Base-by-base conservation (phyloP, 2,113 vertebrate species). In the Anolis sagrei region DNA sequence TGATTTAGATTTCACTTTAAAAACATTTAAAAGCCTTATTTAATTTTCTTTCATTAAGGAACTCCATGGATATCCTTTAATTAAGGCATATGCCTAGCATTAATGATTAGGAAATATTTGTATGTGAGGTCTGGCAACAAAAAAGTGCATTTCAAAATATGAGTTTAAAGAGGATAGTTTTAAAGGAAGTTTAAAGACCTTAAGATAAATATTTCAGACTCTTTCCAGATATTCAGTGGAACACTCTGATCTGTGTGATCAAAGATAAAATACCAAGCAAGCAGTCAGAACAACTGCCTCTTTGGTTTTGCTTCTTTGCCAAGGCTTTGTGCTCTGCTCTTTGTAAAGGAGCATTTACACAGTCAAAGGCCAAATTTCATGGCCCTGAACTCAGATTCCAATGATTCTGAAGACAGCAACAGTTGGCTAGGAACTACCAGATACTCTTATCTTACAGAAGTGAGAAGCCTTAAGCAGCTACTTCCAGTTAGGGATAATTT, bases 1-100 rank as follows among this genome's bases (percentile, higher is more conserved):
- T 90, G 78, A 94, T 94, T 93, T 93, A 91, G 93, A 94, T 93
- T 94, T 68, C 69, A 92, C 62, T 78, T 79, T 44, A 19, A 94
- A 95, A 95, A 94, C 95, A 93, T 91, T 91, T 92, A 92, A 94
- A 95, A 92, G 69, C 19, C 69, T 80, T 74, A 91, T 82, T 64
- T 93, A 87, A 89, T 93, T 93, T 94, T 91, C 79, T 94, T 77
- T 82, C 87, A 88, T 29, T 90, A 82, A 82, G 79, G 93, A 93
- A 68, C 78, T 87, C 92, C 84, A 79, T 72, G 92, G 82, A 89
- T 91, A 79, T 21, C 66, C 16, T 92, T 89, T 95, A 95, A 95
- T 93, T 93, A 93, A 95, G 91, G 49, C 48, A 51, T 90, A 94
- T 94, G 82, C 90, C 51, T 76, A 88, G 87, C 92, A 54, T 80